Base-by-base conservation (phyloP, 1,140 invertebrate genomes). In the Drosophila auraria region DNA sequence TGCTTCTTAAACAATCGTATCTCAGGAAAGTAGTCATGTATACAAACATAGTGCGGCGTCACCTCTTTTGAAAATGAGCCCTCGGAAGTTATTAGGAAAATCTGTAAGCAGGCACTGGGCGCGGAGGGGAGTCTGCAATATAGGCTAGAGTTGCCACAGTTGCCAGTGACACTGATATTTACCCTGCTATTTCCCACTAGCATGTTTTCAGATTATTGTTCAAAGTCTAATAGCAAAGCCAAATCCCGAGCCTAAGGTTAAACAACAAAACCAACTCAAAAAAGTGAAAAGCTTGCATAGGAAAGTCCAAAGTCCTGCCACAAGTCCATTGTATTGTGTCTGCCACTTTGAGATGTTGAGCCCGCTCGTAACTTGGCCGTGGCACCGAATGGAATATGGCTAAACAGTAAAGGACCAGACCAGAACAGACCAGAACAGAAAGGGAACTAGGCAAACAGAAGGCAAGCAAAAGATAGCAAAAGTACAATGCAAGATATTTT, bases 151-250 rank as follows among this genome's bases (percentile, higher is more conserved):
- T 83, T 74, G 38, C 54, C 40, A 61, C 58, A 66, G 69, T 83
- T 68, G 72, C 80, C 81, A 59, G 62, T 80, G 68, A 75, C 77
- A 80, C 40, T 87, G 83, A 45, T 72, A 87, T 60, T 83, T 60
- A 57, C 63, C 53, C 49, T 33, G 80, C 60, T 65, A 64, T 68
- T 77, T 82, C 64, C 45, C 64, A 82, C 51, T 53, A 70, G 78
- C 78, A 87, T 83, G 83, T 89, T 87, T 89, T 70, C 78, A 89
- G 69, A 82, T 90, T 89, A 89, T 89, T 86, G 84, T 90, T 64
- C 45, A 36, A 61, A 87, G 75, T 59, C 51, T 61, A 87, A 87
- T 83, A 66, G 69, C 70, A 75, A 82, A 76, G 74, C 68, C 78
- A 78, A 79, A 75, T 62, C 74, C 70, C 38, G 59, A 89, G 86